Conservation (phyloP, 2,797 vertebrate genomes). For the Eospalax fontanierii region DNA sequence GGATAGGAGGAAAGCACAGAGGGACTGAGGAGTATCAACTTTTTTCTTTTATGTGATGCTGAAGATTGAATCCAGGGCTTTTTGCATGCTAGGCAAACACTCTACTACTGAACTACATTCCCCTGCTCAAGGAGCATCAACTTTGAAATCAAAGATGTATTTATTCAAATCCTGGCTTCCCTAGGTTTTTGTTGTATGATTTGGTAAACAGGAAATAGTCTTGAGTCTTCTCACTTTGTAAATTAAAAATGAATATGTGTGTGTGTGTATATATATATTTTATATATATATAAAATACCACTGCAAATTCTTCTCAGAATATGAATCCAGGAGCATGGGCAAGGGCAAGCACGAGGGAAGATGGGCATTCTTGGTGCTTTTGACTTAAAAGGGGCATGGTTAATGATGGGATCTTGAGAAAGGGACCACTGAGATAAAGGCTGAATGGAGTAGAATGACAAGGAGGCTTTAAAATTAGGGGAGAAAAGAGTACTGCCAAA, state of each 20-base stretch:
- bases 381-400: not conserved
- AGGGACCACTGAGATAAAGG: not conserved
- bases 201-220: not conserved
- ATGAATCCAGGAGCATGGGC: not conserved
- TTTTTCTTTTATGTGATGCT: not conserved
- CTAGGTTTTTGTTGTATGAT: conserved; percentile 45
- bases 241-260: conserved; percentile 32
- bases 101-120: not conserved
- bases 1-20: not conserved
- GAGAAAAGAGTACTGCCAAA: conserved; percentile 30
- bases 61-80: not conserved
- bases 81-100: not conserved
- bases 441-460: conserved; percentile 35
- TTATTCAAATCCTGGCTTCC: conserved; percentile 2
- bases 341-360: not conserved
- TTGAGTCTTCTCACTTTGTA: conserved; percentile 23
- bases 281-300: too few relatives aligned
- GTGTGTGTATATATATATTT: too few relatives aligned
- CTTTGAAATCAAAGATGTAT: conserved; percentile 12
- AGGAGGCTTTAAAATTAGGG: conserved; percentile 30
- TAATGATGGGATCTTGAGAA: conserved; percentile 38
- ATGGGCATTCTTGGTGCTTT: not conserved
- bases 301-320: conserved; percentile 27
- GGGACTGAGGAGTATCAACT: not conserved
- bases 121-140: not conserved